These are phyloP conservation scores for Pygmarrhopalites habei DNA, from an alignment of 1,140 invertebrate genomes.

Conservation along the genomic window DNA sequence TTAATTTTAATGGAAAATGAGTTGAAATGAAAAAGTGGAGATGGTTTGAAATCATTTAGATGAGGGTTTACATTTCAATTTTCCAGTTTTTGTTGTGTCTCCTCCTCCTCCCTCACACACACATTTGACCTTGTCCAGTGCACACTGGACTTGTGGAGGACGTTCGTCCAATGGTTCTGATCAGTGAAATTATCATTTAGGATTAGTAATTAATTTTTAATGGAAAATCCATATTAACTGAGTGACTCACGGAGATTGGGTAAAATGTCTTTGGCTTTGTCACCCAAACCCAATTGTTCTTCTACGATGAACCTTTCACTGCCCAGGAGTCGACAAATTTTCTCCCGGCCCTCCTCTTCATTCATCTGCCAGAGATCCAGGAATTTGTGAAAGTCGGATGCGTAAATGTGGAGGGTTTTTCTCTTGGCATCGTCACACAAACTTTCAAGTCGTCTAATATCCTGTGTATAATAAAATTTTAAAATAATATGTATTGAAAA, in stretches of 20 bases:
- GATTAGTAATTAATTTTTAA: too few species aligned
- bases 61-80: background rate
- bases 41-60: background rate
- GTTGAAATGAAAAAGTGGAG: background rate
- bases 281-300: slow-evolving; percentile 21
- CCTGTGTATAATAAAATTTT: too few species aligned
- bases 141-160: slow-evolving; percentile 25
- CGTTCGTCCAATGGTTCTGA: slow-evolving; percentile 20
- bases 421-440: slow-evolving; percentile 1
- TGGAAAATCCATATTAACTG: too few species aligned
- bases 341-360: slow-evolving; percentile 26
- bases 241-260: too few species aligned
- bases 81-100: background rate
- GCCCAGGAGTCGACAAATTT: slow-evolving; percentile 22
- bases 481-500: too few species aligned
- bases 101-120: background rate
- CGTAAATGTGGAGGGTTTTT: slow-evolving; percentile 24
- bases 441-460: slow-evolving; percentile 23
- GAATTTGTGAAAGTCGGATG: slow-evolving; percentile 24
- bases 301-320: slow-evolving; percentile 30
- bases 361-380: slow-evolving; percentile 34
- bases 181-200: too few species aligned
- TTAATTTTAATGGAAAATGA: background rate
- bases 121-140: background rate
- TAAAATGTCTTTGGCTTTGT: too few species aligned